These are phyloP conservation scores for Apotomis betuletana DNA, from an alignment of 2,888 invertebrate species.

Conservation along the genomic window DNA sequence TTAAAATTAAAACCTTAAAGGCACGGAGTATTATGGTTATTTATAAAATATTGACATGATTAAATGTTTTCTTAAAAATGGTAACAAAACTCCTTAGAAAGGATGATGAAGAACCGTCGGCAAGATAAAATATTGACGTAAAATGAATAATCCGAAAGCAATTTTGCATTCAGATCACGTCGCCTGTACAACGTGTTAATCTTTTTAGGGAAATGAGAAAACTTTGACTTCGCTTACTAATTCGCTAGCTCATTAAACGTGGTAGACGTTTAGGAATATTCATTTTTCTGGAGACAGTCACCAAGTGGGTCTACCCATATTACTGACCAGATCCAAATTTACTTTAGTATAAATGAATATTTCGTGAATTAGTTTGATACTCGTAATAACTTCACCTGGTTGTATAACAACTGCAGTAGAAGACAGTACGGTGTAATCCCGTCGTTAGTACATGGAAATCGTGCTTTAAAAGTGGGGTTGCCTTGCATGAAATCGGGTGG, in stretches of 20 bases:
- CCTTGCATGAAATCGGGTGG: too few relatives aligned
- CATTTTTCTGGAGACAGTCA: conserved; percentile 18
- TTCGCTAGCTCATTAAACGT: conserved; percentile 51
- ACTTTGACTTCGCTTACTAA: conserved; percentile 54
- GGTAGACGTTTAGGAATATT: conserved; percentile 52
- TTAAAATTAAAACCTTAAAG: neutral
- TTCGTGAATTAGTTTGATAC: too few relatives aligned
- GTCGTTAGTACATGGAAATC: too few relatives aligned
- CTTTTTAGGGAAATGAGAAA: conserved; percentile 75
- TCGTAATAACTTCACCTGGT: too few relatives aligned
- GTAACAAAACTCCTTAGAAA: conserved; percentile 6
- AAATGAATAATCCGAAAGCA: conserved; percentile 57
- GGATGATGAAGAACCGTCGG: conserved; percentile 2
- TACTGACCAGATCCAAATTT: too few relatives aligned
- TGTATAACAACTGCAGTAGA: too few relatives aligned
- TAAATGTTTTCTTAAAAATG: conserved; percentile 4
- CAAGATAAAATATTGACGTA: conserved; percentile 33
- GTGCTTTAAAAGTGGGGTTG: too few relatives aligned
- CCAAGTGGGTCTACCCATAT: too few relatives aligned
- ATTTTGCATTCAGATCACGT: conserved; percentile 65
- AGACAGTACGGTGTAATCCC: too few relatives aligned
- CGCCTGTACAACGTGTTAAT: conserved; percentile 66
- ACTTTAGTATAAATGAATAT: too few relatives aligned
- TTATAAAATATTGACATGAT: neutral
- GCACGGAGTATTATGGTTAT: neutral